Percentiles rank a stretch among this genome's conserved stretches.
These are phyloP conservation scores for Seira musarum DNA, from an alignment of 2,888 invertebrate genomes.

Conservation along the genomic window DNA sequence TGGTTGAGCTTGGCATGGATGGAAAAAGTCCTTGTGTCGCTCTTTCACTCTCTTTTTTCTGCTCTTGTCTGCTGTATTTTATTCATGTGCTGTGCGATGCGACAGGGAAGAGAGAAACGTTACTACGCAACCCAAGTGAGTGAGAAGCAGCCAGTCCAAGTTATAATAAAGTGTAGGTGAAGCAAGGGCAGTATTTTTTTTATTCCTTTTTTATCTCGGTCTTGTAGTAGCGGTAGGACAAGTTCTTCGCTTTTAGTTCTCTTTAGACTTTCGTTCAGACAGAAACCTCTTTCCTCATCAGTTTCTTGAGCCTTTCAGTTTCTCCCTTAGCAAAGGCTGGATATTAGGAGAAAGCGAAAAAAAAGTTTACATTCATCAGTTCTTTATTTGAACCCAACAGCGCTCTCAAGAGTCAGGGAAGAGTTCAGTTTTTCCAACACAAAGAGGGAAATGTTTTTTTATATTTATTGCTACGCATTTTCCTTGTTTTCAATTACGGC, in stretches of 20 bases:
- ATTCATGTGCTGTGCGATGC: neutral
- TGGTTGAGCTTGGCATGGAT: too few species aligned
- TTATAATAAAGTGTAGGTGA: constrained; percentile 11
- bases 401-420: neutral
- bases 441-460: neutral
- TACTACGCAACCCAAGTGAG: neutral
- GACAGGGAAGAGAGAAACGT: neutral
- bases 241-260: neutral
- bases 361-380: neutral
- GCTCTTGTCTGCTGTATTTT: neutral
- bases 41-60: neutral
- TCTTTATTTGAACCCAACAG: neutral
- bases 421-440: neutral
- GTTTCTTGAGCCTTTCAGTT: too few species aligned
- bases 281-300: neutral
- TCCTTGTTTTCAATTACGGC: too few species aligned
- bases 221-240: constrained; percentile 14
- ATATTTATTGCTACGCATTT: too few species aligned
- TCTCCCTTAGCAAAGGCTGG: neutral
- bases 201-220: constrained; percentile 6
- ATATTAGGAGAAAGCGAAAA: neutral
- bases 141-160: neutral
- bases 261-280: neutral
- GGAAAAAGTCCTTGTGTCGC: constrained; percentile 16
- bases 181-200: constrained; percentile 12